Evolutionary conservation across 2,113 vertebrate genomes (phyloP).

Genomic region (Guaruba guarouba): DNA sequence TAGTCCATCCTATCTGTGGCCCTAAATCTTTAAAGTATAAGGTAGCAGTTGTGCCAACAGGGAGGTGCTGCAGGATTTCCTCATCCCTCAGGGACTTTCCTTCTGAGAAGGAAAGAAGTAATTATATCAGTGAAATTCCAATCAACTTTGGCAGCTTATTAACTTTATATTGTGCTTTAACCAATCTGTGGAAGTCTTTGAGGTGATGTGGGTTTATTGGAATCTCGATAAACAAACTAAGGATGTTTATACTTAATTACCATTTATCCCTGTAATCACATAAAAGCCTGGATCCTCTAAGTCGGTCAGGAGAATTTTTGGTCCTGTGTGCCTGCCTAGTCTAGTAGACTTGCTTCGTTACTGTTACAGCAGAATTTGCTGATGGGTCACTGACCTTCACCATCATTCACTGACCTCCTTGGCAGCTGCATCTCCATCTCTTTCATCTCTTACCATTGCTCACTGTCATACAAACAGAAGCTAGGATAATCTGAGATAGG

Average conservation of each 20-base stretch:
- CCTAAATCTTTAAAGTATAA: conserved; percentile 89
- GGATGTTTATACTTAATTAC: background rate
- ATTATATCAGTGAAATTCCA: conserved; percentile 15
- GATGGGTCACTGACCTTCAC: background rate
- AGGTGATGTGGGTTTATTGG: background rate
- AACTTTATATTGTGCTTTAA: background rate
- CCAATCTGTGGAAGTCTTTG: background rate
- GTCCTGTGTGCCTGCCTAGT: background rate
- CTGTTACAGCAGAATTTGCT: background rate
- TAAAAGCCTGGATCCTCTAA: background rate
- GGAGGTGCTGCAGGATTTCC: conserved; percentile 83
- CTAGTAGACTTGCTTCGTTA: background rate
- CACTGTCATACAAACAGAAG: background rate
- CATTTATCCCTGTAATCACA: background rate
- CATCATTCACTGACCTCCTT: background rate
- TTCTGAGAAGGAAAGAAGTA: conserved; percentile 74
- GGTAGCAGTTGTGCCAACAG: conserved; percentile 83
- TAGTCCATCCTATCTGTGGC: conserved; percentile 89
- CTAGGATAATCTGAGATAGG: background rate
- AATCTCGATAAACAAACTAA: background rate
- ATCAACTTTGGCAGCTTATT: background rate
- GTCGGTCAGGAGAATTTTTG: background rate
- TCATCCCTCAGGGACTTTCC: conserved; percentile 83
- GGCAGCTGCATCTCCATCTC: background rate
- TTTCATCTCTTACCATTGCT: background rate